Evolutionary conservation across 2,797 vertebrate species (phyloP).

Genomic region (Vipera latastei): DNA sequence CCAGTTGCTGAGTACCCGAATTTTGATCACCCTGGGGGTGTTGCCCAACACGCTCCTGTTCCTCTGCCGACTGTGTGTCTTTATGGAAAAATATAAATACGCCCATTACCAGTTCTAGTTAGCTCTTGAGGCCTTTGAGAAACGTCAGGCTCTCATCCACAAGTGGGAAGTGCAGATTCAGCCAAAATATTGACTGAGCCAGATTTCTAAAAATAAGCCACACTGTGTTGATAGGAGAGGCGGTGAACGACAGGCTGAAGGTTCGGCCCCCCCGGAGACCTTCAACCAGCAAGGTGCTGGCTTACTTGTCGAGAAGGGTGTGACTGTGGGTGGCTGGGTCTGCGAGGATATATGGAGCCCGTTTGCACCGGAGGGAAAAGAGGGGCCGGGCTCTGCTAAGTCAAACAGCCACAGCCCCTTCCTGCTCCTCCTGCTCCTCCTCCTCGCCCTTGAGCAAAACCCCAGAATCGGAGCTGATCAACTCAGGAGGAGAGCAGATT

Average conservation of each 20-base stretch:
- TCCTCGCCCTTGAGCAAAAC: neutral
- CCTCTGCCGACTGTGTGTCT: rapidly evolving
- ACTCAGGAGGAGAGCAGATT: neutral
- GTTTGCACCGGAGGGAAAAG: neutral
- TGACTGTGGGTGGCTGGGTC: conserved; percentile 57
- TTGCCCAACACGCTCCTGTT: rapidly evolving
- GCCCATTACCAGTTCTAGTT: too few species aligned
- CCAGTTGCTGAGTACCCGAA: neutral
- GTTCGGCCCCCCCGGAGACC: conserved; percentile 42
- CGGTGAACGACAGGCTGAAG: conserved; percentile 1
- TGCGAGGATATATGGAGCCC: conserved; percentile 49
- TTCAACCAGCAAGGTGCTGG: conserved; percentile 31
- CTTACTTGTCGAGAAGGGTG: conserved; percentile 33
- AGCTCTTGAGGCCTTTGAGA: neutral
- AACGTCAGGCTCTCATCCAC: neutral
- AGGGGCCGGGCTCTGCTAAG: neutral
- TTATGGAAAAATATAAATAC: neutral
- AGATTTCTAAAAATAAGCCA: conserved; percentile 51
- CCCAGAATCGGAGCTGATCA: neutral
- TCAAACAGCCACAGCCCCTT: neutral
- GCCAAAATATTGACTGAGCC: neutral
- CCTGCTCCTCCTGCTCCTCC: rapidly evolving
- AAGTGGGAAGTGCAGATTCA: neutral
- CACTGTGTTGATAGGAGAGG: conserved; percentile 28
- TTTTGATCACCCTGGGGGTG: neutral